Evolutionary conservation across 1,140 invertebrate genomes (phyloP), one percentile per base, ranked within the genome.

Genomic region (Mylabris phalerata): DNA sequence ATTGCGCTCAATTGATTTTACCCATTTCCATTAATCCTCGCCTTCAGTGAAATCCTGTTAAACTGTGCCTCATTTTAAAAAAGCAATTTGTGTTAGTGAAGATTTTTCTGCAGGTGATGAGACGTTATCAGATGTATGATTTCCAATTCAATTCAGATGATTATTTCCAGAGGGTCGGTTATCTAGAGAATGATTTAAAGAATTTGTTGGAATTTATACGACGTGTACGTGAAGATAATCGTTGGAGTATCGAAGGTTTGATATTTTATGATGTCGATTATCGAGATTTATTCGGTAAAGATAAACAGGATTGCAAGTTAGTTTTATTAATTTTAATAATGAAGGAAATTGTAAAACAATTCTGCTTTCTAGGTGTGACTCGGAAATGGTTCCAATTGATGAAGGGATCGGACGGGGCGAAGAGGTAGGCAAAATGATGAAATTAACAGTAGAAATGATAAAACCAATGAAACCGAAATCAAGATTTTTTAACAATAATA

Each of bases 181-280:
- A 65, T 49, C 45, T 66, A 4, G 65, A 70, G 48, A 66, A 64
- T 61, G 70, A 71, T 51, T 27, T 66, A 39, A 66, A 60, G 45
- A 70, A 69, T 54, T 44, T 71, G 26, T 45, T 69, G 13, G 68
- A 71, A 50, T 65, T 71, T 46, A 62, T 70, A 7, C 64, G 60
- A 40, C 45, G 68, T 24, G 59, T 65, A n/a, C 49, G 65, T 9
- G 62, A 69, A 7, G 59, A 64, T 27, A 27, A 57, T 3, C 26
- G 59, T 9, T 71, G 67, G 68, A 67, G 19, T 56, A 39, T 59
- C 7, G 63, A 66, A 43, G 70, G 67, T 25, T 56, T 71, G n/a
- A 55, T 48, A 41, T 71, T 71, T 65, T 64, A 65, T 57, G 60
- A 60, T 11, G 51, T 71, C 42, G 48, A 60, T 3, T 40, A 59